phyloP scores from a whole-genome alignment of 2,888 invertebrate genomes.

The Aporophyla lueneburgensis region DNA sequence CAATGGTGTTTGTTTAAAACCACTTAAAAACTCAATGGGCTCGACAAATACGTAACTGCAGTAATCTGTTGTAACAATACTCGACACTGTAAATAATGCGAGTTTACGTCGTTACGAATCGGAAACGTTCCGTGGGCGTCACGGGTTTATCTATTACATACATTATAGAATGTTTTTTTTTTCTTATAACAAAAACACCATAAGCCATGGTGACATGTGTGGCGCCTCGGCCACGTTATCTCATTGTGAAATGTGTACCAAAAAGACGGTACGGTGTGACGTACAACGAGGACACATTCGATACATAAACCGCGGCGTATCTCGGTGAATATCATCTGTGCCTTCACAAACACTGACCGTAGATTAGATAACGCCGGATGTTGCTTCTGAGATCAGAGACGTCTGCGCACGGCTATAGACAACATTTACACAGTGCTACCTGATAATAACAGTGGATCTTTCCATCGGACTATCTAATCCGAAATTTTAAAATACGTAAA shows the following conservation, averaged over 20 bases:
- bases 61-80: constrained; percentile 85
- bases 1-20: constrained; percentile 88
- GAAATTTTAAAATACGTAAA: constrained; percentile 40
- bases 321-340: constrained; percentile 81
- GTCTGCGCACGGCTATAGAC: constrained; percentile 70
- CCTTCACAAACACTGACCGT: constrained; percentile 87
- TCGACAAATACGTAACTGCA: constrained; percentile 81
- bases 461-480: constrained; percentile 66
- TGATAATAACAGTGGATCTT: constrained; percentile 75
- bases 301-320: constrained; percentile 76
- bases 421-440: constrained; percentile 73
- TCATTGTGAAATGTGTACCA: constrained; percentile 67
- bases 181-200: constrained; percentile 65
- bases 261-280: constrained; percentile 60
- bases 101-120: constrained; percentile 64
- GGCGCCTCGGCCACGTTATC: constrained; percentile 66
- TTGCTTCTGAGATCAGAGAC: constrained; percentile 79
- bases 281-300: constrained; percentile 64
- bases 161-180: constrained; percentile 64
- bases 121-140: constrained; percentile 68
- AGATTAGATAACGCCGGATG: constrained; percentile 90
- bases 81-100: constrained; percentile 71
- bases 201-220: constrained; percentile 65
- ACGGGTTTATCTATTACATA: constrained; percentile 67
- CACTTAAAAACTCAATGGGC: constrained; percentile 83